Evolutionary conservation across 2,888 invertebrate genomes (phyloP), one percentile per base, ranked within the genome.

Genomic region (Xylota sylvarum): DNA sequence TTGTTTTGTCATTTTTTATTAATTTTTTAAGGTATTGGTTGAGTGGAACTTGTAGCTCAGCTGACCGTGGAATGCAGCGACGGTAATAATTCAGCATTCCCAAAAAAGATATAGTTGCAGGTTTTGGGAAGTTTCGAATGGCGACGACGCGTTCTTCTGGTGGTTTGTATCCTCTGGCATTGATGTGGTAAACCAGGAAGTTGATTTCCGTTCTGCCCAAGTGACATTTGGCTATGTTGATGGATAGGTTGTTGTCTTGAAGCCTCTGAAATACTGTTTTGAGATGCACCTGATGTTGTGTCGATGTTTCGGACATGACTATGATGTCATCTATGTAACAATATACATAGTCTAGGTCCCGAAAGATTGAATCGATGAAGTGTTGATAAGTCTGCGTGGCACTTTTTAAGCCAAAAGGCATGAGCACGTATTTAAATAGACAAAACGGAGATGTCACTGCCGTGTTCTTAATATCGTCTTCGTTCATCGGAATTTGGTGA

Each of bases 81-180:
- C 56, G 32, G 35, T 56, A 56, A 7, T 35, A 56, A 17, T 56
- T 56, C 30, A 35, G 14, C 35, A 56, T 55, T n/a, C 55, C 32
- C 32, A 55, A 27, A 32, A 55, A 55, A 32, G 12, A n/a, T 5
- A 32, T 30, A 5, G 55, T 55, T 55, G 14, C 9, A 32, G 55
- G 55, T 32, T 55, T 55, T n/a, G 30, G 10, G n/a, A 50, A 50
- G n/a, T n/a, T n/a, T n/a, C n/a, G n/a, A n/a, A 50, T 50, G 19
- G 50, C 50, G 5, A 1, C 4, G 5, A 55, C n/a, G n/a, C 55
- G 55, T 12, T n/a, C 55, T 2, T 55, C 32, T n/a, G 55, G 55
- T 2, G 55, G 55, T 32, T 30, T 27, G n/a, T 55, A 55, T n/a
- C 55, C 55, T 55, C 14, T 4, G 2, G 17, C 0, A 7, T 4